Evolutionary conservation across 2,797 vertebrate species (phyloP), one percentile per base, ranked within the genome.

Genomic region (Hafferia zeledoni): DNA sequence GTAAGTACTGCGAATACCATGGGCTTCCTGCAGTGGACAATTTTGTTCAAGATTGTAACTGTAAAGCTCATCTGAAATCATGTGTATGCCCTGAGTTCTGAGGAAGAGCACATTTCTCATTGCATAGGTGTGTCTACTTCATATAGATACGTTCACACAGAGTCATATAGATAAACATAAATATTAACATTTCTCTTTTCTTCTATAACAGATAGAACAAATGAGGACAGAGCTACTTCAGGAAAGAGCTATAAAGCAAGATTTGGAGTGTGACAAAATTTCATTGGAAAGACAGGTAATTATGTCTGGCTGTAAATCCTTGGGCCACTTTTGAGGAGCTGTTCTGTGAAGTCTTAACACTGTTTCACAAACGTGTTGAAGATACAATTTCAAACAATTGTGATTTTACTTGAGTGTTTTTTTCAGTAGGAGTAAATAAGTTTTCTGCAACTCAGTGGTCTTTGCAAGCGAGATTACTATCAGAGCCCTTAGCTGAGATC

Each of bases 231-330:
- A 99, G 96, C 98, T 99, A 37, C 98, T 99, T 96, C 99, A 99
- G 98, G 99, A 99, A 97, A 98, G 99, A 97, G 98, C 99, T 88
- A 93, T 97, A 93, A 98, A 98, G 96, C 99, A 99, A 97, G 99
- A 99, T 96, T 97, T 99, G 98, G 99, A 99, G 95, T 99, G 99
- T 97, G 99, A 99, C 98, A 99, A 99, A 98, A 98, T 99, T 95
- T 98, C 99, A 11, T 97, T 99, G 98, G 99, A 99, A 98, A 99
- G 99, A 98, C 99, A 99, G 99, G 99, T 99, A 98, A 97, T 90
- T 55, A 5, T 46, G 30, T 30, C 60, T 90, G 59, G 17, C 50
- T 75, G 20, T 86, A 69, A 90, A 52, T 46, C 18, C 16, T 60
- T 41, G 31, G 25, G 25, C 20, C 5, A 1, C 22, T 67, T 82